Base-by-base conservation (phyloP, 2,888 invertebrate species). In the Hypsopygia costalis region DNA sequence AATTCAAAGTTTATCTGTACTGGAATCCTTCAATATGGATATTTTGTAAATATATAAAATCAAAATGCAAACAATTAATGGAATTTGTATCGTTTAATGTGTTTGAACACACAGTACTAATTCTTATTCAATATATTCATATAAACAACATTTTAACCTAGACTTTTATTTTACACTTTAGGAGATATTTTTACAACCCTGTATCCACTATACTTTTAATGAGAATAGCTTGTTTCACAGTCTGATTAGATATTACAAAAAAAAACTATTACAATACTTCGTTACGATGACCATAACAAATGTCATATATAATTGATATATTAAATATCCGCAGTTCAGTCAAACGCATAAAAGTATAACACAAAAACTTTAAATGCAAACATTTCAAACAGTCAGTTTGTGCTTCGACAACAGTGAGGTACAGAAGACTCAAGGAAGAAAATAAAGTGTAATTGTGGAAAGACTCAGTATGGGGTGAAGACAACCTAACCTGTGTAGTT, bases 171-270 rank as follows among this genome's bases (percentile, higher is more conserved):
- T 79, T 80, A 85, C 77, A 82, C 60, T 76, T 86, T 81, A 81
- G 79, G 79, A 87, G 81, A 88, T 87, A 88, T 86, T 85, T 75
- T 81, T 83, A 86, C 87, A 88, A 88, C 88, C 88, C 88, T 88
- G 88, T 88, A 80, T 82, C 82, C 88, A 86, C 87, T 86, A 87
- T 82, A 81, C 74, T 75, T 83, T 74, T 74, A 73, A 81, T 78
- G 80, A 78, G 79, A 72, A 73, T 71, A 72, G 65, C 71, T 66
- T 57, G 59, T 68, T 72, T 67, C 63, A 59, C 70, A 66, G 65
- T 73, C 69, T 69, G 70, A 72, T 73, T 36, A 32, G 22, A 20
- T 34, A 28, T 22, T 20, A 37, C 29, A 51, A 42, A 42, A 28
- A 16, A 16, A 16, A 16, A 16, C 4, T 16, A 16, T 32, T 39